Evolutionary conservation across 1,140 invertebrate species (phyloP).

Genomic region (Aphelenchoides besseyi): DNA sequence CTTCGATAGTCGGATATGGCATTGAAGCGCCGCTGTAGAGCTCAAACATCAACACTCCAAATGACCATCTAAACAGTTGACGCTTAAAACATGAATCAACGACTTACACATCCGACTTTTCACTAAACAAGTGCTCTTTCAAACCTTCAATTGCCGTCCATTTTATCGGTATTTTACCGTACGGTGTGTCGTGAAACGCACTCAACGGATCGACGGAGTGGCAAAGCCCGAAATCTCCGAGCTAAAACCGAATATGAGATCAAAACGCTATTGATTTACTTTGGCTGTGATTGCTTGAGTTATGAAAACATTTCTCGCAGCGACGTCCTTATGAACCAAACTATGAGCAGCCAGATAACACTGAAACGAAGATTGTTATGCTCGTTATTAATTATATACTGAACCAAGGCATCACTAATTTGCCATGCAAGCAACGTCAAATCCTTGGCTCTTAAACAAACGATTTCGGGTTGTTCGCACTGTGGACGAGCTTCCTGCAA

Average conservation of each 20-base stretch:
- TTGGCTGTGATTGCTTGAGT: slow-evolving; percentile 9
- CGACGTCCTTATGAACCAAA: slow-evolving; percentile 9
- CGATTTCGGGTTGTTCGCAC: neutral
- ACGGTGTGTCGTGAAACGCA: neutral
- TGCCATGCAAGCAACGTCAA: slow-evolving; percentile 15
- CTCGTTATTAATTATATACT: neutral
- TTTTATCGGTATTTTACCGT: slow-evolving; percentile 20
- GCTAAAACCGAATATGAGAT: neutral
- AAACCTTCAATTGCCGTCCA: slow-evolving; percentile 15
- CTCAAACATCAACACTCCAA: neutral
- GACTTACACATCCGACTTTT: slow-evolving; percentile 9
- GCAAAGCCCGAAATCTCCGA: slow-evolving; percentile 16
- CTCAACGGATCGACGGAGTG: neutral
- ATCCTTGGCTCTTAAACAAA: slow-evolving; percentile 18
- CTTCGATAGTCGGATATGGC: slow-evolving; percentile 8
- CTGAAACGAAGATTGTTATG: slow-evolving; percentile 15
- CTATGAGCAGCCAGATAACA: slow-evolving; percentile 8
- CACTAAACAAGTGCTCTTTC: neutral
- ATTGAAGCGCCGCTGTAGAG: neutral
- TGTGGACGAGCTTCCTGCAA: slow-evolving; percentile 13
- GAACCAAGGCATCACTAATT: slow-evolving; percentile 5
- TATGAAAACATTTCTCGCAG: slow-evolving; percentile 14
- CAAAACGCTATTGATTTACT: neutral
- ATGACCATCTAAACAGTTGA: neutral
- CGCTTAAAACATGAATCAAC: neutral